Evolutionary conservation across 2,888 invertebrate genomes (phyloP), one percentile per base, ranked within the genome.

Genomic region (Ischnus inquisitorius): DNA sequence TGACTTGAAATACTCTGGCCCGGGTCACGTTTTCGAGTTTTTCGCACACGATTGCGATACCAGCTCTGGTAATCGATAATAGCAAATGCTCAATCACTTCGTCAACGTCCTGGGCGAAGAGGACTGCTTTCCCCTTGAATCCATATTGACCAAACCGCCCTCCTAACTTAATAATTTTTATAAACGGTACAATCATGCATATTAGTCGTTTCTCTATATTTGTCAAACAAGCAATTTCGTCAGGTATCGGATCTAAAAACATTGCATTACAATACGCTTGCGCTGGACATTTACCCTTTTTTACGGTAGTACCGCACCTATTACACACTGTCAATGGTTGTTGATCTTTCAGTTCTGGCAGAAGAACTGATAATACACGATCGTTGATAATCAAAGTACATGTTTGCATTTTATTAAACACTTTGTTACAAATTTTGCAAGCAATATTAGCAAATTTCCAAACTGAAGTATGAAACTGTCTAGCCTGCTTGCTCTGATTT

Each of bases 61-160:
- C 67, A 6, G 67, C 46, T 22, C 67, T 67, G 2, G 67, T 67
- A n/a, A 67, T 67, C 14, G 67, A 67, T 25, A 67, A 3, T 12
- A 43, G 67, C n/a, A 67, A 67, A 25, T 67, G 46, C 6, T 67
- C 67, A 5, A 67, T n/a, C 1, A 67, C 67, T 46, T 67, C 46
- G 43, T 6, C 67, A 1, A 22, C 46, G n/a, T 67, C 67, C 22
- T 67, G 67, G 2, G 46, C 67, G 5, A 67, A 74, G 8, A 74
- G 28, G 1, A 64, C 46, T 14, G 64, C 62, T 74, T 74, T 62
- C 12, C 74, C 74, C 19, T 74, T 74, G 14, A 74, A 74, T n/a
- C 74, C 74, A 16, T 74, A 74, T 3, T 74, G 74, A 34, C 74
- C 74, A 16, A 74, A 74, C 28, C 74, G 74, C 6, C 74, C 64